Evolutionary conservation across 2,888 invertebrate genomes (phyloP).

Genomic region (Tipula lateralis): DNA sequence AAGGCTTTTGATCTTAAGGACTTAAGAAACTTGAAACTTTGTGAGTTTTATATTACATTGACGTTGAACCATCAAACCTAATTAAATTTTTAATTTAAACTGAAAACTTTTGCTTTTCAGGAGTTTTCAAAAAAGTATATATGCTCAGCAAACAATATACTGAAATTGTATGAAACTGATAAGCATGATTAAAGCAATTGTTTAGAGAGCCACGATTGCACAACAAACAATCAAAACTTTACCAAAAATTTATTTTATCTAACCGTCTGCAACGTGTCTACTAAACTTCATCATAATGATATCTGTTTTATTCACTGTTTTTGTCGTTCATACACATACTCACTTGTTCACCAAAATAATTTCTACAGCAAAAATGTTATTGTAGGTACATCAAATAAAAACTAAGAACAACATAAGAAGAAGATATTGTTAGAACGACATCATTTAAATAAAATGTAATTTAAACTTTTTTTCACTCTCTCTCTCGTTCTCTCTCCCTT

Average conservation of each 20-base stretch:
- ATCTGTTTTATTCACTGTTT: background rate
- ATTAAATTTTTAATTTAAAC: no score
- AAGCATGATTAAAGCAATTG: background rate
- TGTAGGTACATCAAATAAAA: background rate
- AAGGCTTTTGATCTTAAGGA: no score
- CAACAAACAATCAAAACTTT: background rate
- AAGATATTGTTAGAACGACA: background rate
- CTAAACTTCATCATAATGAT: background rate
- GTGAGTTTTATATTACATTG: no score
- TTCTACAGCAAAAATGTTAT: background rate
- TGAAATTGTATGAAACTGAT: no score
- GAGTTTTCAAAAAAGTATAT: no score
- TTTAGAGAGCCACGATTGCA: background rate
- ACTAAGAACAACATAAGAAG: background rate
- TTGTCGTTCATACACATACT: background rate
- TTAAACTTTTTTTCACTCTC: constrained; percentile 13
- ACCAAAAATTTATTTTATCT: background rate
- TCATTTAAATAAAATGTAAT: constrained; percentile 6
- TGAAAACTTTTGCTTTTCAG: no score
- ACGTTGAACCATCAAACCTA: no score
- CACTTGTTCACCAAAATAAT: background rate
- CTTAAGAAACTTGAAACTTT: no score
- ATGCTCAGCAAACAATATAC: no score
- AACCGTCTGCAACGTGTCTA: background rate
- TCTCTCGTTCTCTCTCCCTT: background rate